phyloP scores from a whole-genome alignment of 2,113 vertebrate genomes.

The Rhegmatorhina hoffmannsi region DNA sequence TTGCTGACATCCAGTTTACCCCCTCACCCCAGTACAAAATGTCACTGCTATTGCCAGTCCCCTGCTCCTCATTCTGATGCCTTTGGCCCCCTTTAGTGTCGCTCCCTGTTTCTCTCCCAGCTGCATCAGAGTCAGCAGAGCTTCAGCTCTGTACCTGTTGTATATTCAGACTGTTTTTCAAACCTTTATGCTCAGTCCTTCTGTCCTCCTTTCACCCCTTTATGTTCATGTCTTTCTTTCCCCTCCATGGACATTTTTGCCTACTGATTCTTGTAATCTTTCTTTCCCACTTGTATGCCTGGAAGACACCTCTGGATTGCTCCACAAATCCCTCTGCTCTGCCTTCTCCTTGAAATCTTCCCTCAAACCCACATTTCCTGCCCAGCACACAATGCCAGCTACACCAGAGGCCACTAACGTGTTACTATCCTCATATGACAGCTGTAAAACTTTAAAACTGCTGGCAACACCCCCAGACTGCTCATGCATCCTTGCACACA shows the following conservation, averaged over 20 bases:
- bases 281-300: not conserved
- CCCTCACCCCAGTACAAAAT: not conserved
- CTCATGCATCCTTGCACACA: not conserved
- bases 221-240: not conserved
- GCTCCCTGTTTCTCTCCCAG: not conserved
- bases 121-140: not conserved
- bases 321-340: not conserved
- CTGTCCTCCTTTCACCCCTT: not conserved
- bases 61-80: not conserved
- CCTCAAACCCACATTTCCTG: not conserved
- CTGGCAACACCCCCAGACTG: not conserved
- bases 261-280: not conserved
- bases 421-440: not conserved
- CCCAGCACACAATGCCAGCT: not conserved
- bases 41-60: not conserved
- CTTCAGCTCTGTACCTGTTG: not conserved
- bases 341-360: not conserved
- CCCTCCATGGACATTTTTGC: not conserved
- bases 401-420: not conserved
- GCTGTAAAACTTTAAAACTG: not conserved
- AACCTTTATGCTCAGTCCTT: not conserved
- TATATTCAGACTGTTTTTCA: not conserved
- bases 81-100: not conserved
- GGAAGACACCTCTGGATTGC: not conserved
- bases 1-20: not conserved